Percentiles rank a stretch among this genome's conserved stretches.
Conservation (phyloP, 2,113 vertebrate genomes). For the Pycnonotus jocosus region DNA sequence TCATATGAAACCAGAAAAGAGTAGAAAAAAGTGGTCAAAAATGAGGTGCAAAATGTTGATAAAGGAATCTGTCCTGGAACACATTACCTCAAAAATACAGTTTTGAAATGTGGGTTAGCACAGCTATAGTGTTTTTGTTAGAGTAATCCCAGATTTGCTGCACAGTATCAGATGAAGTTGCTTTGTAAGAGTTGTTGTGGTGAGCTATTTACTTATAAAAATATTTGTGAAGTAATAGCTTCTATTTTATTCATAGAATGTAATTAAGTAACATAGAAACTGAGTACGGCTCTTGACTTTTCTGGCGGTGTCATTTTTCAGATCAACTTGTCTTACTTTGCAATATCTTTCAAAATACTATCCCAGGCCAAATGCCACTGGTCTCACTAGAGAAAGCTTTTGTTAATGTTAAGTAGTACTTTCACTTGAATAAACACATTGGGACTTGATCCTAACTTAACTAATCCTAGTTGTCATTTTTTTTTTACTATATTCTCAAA, state of each 20-base stretch:
- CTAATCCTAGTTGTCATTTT: not conserved
- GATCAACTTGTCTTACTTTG: not conserved
- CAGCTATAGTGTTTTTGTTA: slow-evolving; percentile 28
- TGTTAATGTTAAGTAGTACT: not conserved
- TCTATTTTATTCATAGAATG: not conserved
- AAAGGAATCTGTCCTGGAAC: slow-evolving; percentile 23
- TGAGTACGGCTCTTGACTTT: not conserved
- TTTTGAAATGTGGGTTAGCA: slow-evolving; percentile 41
- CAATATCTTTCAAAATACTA: not conserved
- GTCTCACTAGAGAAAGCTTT: not conserved
- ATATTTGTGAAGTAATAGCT: not conserved
- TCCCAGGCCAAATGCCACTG: not conserved
- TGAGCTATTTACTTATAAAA: slow-evolving; percentile 23
- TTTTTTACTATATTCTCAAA: not conserved
- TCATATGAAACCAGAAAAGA: not conserved
- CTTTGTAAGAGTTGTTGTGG: not conserved
- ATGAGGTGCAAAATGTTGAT: slow-evolving; percentile 1
- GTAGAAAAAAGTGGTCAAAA: not conserved
- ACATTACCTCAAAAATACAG: not conserved
- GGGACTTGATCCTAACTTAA: not conserved
- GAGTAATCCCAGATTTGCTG: slow-evolving; percentile 25
- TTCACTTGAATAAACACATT: not conserved
- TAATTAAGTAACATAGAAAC: not conserved
- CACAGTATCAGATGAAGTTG: not conserved
- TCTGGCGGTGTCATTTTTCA: not conserved